Conservation (phyloP, 1,140 invertebrate genomes). For the Metaphire vulgaris region DNA sequence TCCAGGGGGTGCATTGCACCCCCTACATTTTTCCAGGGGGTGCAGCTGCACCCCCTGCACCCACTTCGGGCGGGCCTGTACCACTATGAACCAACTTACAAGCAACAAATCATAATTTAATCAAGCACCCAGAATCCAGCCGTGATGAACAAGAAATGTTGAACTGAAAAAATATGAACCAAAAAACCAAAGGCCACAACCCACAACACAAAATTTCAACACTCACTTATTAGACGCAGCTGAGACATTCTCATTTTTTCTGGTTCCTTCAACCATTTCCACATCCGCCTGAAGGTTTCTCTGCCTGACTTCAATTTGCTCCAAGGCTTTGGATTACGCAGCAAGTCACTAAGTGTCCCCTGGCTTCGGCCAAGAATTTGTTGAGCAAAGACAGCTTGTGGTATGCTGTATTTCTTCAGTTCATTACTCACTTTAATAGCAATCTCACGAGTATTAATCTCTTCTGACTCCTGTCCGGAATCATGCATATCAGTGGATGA, state of each 20-base stretch:
- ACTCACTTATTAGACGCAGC: constrained; percentile 88
- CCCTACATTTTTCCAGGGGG: too few relatives aligned
- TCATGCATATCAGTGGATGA: constrained; percentile 2
- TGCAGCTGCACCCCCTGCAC: too few relatives aligned
- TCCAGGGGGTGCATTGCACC: too few relatives aligned
- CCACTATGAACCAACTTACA: too few relatives aligned
- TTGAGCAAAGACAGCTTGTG: constrained; percentile 98
- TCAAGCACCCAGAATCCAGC: too few relatives aligned
- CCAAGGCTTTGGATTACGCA: constrained; percentile 99
- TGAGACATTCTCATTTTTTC: constrained; percentile 99
- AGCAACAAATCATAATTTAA: too few relatives aligned
- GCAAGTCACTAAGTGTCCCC: constrained; percentile 91
- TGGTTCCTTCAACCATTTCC: constrained; percentile 99
- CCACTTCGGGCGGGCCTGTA: too few relatives aligned
- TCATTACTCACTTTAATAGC: constrained; percentile 97
- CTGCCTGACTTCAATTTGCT: constrained; percentile 99
- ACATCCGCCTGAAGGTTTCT: constrained; percentile 98
- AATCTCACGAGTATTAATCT: constrained; percentile 98
- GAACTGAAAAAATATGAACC: too few relatives aligned
- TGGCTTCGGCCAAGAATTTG: constrained; percentile 94
- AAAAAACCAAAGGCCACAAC: too few relatives aligned
- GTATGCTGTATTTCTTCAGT: constrained; percentile 96
- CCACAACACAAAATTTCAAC: too few relatives aligned
- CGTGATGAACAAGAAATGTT: too few relatives aligned
- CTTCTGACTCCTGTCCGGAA: constrained; percentile 61